These are phyloP conservation scores for Orientallactaga bullata DNA, from an alignment of 2,113 vertebrate genomes.

Conservation along the genomic window DNA sequence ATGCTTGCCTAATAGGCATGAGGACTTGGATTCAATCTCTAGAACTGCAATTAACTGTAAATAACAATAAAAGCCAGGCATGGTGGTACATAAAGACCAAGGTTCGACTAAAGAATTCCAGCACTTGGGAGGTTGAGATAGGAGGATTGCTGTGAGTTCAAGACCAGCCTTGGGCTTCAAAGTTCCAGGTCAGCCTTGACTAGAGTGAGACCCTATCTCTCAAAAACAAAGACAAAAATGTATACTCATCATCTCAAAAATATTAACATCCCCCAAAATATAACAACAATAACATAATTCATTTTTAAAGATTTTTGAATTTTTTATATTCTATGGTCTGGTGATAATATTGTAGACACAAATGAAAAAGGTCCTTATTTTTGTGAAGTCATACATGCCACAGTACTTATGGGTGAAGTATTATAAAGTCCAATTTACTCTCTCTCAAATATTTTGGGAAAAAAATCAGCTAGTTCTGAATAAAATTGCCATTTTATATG, in stretches of 20 bases:
- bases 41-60: no score
- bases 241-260: no score
- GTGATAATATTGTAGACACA: background rate
- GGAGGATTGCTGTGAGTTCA: no score
- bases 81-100: no score
- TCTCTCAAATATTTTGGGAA: slow-evolving; percentile 59
- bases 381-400: background rate
- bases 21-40: no score
- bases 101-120: no score
- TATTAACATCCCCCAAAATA: no score
- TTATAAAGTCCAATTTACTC: slow-evolving; percentile 30
- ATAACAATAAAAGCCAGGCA: no score
- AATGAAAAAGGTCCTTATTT: slow-evolving; percentile 10
- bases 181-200: no score
- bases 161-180: no score
- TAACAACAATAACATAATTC: background rate
- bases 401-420: slow-evolving; percentile 1
- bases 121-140: no score
- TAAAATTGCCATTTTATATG: slow-evolving; percentile 4
- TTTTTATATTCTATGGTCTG: slow-evolving; percentile 50
- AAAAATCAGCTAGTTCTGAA: background rate
- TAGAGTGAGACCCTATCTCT: background rate
- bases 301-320: background rate
- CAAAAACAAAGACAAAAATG: background rate
- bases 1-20: no score